Evolutionary conservation across 2,113 vertebrate species (phyloP), one percentile per base, ranked within the genome.

Genomic region (Abramis brama): DNA sequence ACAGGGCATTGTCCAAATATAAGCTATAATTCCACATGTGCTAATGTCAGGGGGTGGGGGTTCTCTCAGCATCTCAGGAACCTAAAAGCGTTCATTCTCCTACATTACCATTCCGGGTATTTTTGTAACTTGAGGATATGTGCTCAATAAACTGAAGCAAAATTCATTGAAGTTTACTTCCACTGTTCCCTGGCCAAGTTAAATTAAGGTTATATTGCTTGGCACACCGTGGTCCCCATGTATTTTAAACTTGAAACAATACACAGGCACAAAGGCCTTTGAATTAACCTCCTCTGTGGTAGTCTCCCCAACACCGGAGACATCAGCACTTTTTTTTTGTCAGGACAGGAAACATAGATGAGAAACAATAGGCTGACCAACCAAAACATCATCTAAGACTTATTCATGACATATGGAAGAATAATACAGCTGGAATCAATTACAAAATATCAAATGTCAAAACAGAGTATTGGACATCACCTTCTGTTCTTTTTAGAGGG

Each of bases 201-300:
- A 92, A 93, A 93, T 86, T 75, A 84, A 88, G 84, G 79, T 87
- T 92, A 90, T 90, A 87, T 91, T 88, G 87, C 88, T 94, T 93
- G 92, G 93, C 91, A 62, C 83, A 71, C 81, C 36, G 19, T 73
- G 79, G 83, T 89, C 86, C 88, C 71, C 25, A 70, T 62, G 84
- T 86, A 80, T 74, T 89, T 88, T 66, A 86, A 88, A 85, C 45
- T 19, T 83, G 59, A 88, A 87, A 85, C 82, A 87, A 89, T 59
- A 77, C 78, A 55, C 84, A 60, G 79, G 62, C 43, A 85, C 75
- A 79, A 85, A 88, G 55, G 74, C 83, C 85, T 85, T 77, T 83
- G 50, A 88, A 83, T 85, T 87, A 86, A 87, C 83, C 77, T 86
- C 79, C 74, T 59, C 80, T 81, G 75, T 10, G 85, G 43, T 88